These are phyloP conservation scores for Rhinogobio ventralis DNA, from an alignment of 2,797 vertebrate genomes.

Conservation along the genomic window DNA sequence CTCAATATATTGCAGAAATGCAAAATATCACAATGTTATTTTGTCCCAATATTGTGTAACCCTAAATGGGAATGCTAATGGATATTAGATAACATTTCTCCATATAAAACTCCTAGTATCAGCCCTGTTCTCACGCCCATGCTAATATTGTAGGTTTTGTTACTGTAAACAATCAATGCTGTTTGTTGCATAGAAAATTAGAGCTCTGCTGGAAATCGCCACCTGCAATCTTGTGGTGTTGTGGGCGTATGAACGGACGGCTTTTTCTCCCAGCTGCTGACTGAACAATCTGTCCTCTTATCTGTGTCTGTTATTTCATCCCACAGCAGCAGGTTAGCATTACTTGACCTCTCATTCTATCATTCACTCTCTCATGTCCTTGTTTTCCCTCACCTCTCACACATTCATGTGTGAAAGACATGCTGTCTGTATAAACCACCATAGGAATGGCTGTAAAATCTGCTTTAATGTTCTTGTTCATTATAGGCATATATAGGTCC, in stretches of 20 bases:
- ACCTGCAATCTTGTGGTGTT: constrained; percentile 14
- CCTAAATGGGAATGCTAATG: neutral
- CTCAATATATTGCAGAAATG: neutral
- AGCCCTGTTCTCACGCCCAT: neutral
- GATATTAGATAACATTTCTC: neutral
- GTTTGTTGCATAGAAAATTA: constrained; percentile 5
- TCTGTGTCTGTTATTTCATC: constrained; percentile 41
- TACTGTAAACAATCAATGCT: neutral
- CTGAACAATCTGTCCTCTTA: neutral
- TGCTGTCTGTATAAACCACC: constrained; percentile 11
- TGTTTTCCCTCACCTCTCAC: constrained; percentile 15
- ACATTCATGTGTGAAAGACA: constrained; percentile 29
- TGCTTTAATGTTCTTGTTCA: neutral
- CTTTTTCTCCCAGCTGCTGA: neutral
- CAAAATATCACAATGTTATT: neutral
- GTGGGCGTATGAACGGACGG: neutral
- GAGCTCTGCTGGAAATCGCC: constrained; percentile 1
- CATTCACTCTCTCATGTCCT: neutral
- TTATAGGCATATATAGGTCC: neutral
- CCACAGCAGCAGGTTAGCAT: constrained; percentile 23
- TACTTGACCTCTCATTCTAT: constrained; percentile 24
- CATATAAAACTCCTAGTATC: neutral
- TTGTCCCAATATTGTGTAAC: neutral
- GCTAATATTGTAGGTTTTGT: neutral
- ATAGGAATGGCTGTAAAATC: neutral